Evolutionary conservation across 2,113 vertebrate species (phyloP).

Genomic region (Rhynchomys soricoides): DNA sequence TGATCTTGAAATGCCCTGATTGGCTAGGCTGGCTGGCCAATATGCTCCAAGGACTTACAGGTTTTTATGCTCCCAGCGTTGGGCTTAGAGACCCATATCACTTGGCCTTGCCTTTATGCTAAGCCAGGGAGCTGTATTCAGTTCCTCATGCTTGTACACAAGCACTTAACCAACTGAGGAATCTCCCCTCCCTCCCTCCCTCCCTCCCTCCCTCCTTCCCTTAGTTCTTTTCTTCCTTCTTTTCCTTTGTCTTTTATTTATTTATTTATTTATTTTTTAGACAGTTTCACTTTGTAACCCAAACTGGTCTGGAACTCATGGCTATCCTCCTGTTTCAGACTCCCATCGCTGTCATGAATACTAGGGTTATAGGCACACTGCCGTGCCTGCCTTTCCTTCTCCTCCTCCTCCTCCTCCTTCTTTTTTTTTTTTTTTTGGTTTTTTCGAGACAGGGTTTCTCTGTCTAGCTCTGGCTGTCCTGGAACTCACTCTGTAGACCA

Average conservation of each 20-base stretch:
- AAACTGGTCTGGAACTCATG: background rate
- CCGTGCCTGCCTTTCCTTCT: background rate
- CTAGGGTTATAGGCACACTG: background rate
- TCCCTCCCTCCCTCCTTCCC: fast-evolving
- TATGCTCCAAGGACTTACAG: background rate
- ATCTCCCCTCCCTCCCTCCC: background rate
- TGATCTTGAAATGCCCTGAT: background rate
- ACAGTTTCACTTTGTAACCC: background rate
- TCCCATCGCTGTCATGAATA: background rate
- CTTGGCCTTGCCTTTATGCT: background rate
- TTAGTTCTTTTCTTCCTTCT: no score
- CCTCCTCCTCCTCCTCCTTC: no score
- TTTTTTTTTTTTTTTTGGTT: no score
- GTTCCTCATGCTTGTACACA: background rate
- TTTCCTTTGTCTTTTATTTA: background rate
- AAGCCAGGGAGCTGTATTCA: background rate
- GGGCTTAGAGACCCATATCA: background rate
- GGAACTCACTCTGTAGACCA: no score
- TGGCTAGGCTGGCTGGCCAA: background rate
- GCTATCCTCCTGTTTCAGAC: background rate
- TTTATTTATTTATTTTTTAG: background rate
- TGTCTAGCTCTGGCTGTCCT: no score
- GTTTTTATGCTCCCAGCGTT: no score
- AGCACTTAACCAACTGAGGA: background rate
- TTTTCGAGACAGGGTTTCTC: no score